These are phyloP conservation scores for Hippocampus zosterae DNA, from an alignment of 2,113 vertebrate species.

Conservation along the genomic window DNA sequence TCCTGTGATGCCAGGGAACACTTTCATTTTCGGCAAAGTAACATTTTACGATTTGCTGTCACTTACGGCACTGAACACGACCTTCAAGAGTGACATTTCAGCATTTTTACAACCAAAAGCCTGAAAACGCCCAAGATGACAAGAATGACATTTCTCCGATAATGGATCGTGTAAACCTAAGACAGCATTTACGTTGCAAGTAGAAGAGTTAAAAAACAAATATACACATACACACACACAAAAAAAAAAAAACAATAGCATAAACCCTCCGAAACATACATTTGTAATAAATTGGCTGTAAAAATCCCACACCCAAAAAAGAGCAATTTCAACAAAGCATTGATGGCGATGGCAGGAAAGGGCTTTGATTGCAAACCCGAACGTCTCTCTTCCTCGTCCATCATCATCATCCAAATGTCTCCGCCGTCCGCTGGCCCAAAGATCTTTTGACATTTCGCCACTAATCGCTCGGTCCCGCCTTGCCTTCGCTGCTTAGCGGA, in stretches of 20 bases:
- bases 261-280: slow-evolving; percentile 41
- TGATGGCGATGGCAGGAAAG: slow-evolving; percentile 6
- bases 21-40: not conserved
- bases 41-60: not conserved
- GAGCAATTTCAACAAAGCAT: slow-evolving; percentile 21
- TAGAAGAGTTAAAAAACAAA: slow-evolving; percentile 30
- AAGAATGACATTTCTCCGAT: slow-evolving; percentile 13
- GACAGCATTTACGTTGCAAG: slow-evolving; percentile 23
- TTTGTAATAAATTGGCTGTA: slow-evolving; percentile 56
- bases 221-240: too few species aligned
- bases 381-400: slow-evolving; percentile 17
- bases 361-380: slow-evolving; percentile 19
- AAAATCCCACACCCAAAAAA: slow-evolving; percentile 33
- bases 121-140: slow-evolving; percentile 35
- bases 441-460: slow-evolving; percentile 1
- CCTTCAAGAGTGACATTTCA: not conserved
- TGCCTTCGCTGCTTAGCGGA: slow-evolving; percentile 4
- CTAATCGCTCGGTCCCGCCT: not conserved
- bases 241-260: slow-evolving; percentile 1
- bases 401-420: not conserved
- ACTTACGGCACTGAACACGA: not conserved
- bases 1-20: not conserved
- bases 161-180: slow-evolving; percentile 27
- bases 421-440: not conserved
- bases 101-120: slow-evolving; percentile 9